Evolutionary conservation across 2,113 vertebrate genomes (phyloP), one percentile per base, ranked within the genome.

Genomic region (Hippocampus comes): DNA sequence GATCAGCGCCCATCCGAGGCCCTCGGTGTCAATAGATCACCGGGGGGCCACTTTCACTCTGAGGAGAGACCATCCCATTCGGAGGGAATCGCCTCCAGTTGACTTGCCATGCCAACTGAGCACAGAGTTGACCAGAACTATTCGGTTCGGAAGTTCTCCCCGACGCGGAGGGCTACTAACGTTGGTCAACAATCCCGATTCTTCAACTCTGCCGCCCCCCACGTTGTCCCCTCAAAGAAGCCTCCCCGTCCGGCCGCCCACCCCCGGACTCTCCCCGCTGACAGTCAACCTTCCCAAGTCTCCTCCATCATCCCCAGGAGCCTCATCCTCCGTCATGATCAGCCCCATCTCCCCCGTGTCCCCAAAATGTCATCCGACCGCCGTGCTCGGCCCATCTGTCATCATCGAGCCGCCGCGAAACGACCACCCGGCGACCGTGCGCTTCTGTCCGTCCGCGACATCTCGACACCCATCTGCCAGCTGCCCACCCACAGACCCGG

Each of bases 221-320:
- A 25, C 63, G 7, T n/a, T 34, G 10, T 82, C 79, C 14, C 69
- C 76, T 27, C 82, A 67, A 67, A 84, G 73, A 73, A 78, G 10
- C 56, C 74, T 87, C 57, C 84, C 82, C 0, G 77, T 77, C 20
- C 74, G 89, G 7, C 89, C 90, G 21, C 86, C 87, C 4, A 89
- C 88, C 55, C 89, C 89, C 2, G 90, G 86, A 59, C 84, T 89
- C 11, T 90, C 87, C 8, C 90, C 89, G 34, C 51, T 91, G 2
- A 89, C 85, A 0, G 86, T 89, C 15, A 88, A 87, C 74, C 67
- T 86, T 56, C 82, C 87, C 2, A 61, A 23, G 8, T 85, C 87
- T 68, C 81, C 42, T 63, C 82, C 82, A 68, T 70, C 71, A 25
- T 87, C 89, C 56, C 68, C 82, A 15, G 77, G 42, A 30, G 81